Conservation (phyloP, 2,113 vertebrate species). For the Apeltes quadracus region DNA sequence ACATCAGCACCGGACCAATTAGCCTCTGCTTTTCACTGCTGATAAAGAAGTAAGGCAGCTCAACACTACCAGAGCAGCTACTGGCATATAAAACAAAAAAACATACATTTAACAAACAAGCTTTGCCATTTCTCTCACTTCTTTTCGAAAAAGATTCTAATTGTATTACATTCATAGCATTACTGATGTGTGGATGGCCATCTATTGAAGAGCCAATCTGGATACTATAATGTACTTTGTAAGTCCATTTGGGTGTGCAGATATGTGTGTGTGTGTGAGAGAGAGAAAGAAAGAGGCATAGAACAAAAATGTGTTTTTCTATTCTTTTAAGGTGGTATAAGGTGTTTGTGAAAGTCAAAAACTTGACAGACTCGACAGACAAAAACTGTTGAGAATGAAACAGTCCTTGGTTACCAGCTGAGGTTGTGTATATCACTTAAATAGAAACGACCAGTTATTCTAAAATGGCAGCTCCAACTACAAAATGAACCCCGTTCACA, state of each 20-base stretch:
- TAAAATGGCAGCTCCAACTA: slow-evolving; percentile 42
- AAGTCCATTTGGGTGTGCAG: slow-evolving; percentile 29
- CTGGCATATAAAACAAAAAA: slow-evolving; percentile 75
- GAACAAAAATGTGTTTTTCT: slow-evolving; percentile 47
- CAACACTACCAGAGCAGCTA: slow-evolving; percentile 71
- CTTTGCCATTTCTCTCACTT: slow-evolving; percentile 62
- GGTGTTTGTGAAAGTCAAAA: slow-evolving; percentile 51
- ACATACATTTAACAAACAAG: slow-evolving; percentile 83
- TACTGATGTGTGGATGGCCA: slow-evolving; percentile 71
- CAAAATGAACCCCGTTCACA: slow-evolving; percentile 46
- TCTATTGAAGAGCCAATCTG: slow-evolving; percentile 71
- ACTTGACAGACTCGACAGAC: slow-evolving; percentile 52
- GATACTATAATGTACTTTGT: slow-evolving; percentile 63
- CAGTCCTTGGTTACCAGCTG: slow-evolving; percentile 59
- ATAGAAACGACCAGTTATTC: slow-evolving; percentile 43
- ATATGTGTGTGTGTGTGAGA: neutral
- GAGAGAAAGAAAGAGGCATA: slow-evolving; percentile 4
- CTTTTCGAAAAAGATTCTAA: slow-evolving; percentile 67
- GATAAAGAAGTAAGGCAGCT: slow-evolving; percentile 79
- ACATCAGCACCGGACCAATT: slow-evolving; percentile 80
- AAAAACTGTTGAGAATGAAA: slow-evolving; percentile 54
- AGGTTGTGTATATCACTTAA: slow-evolving; percentile 62
- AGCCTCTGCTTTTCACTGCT: slow-evolving; percentile 77
- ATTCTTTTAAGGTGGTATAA: slow-evolving; percentile 52
- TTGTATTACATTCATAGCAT: slow-evolving; percentile 72